Evolutionary conservation across 2,113 vertebrate species (phyloP).

Genomic region (Esox niger): DNA sequence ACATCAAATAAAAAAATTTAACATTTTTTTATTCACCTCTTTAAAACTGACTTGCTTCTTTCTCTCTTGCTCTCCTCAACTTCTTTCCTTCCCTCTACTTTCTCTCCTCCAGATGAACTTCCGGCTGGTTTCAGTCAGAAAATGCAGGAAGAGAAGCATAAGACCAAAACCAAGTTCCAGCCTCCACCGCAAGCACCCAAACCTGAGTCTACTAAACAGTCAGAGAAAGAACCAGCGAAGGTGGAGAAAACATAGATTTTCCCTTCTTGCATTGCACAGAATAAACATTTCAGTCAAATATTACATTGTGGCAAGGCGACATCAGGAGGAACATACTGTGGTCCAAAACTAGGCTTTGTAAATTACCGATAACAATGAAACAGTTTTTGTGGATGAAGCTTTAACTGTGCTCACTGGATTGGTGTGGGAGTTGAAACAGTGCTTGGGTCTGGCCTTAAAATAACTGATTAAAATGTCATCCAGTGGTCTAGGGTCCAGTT

Average conservation of each 20-base stretch:
- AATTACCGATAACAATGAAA: too few relatives aligned
- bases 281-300: too few relatives aligned
- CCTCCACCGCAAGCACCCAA: slow-evolving; percentile 47
- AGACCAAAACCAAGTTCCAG: slow-evolving; percentile 80
- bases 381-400: too few relatives aligned
- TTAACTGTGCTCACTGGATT: too few relatives aligned
- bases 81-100: neutral
- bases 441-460: too few relatives aligned
- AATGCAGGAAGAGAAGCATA: slow-evolving; percentile 87
- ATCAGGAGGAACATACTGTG: too few relatives aligned
- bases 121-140: slow-evolving; percentile 96
- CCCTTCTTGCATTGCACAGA: neutral
- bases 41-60: neutral
- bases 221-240: slow-evolving; percentile 62
- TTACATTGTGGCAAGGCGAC: too few relatives aligned
- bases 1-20: too few relatives aligned
- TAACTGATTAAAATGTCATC: too few relatives aligned
- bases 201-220: slow-evolving; percentile 49
- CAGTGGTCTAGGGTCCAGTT: too few relatives aligned
- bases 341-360: too few relatives aligned
- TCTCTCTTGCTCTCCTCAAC: neutral
- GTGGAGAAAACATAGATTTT: slow-evolving; percentile 55
- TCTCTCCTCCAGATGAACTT: slow-evolving; percentile 79
- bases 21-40: neutral
- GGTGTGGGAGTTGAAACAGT: too few relatives aligned